Evolutionary conservation across 2,888 invertebrate species (phyloP).

Genomic region (Tuberolachnus salignus): DNA sequence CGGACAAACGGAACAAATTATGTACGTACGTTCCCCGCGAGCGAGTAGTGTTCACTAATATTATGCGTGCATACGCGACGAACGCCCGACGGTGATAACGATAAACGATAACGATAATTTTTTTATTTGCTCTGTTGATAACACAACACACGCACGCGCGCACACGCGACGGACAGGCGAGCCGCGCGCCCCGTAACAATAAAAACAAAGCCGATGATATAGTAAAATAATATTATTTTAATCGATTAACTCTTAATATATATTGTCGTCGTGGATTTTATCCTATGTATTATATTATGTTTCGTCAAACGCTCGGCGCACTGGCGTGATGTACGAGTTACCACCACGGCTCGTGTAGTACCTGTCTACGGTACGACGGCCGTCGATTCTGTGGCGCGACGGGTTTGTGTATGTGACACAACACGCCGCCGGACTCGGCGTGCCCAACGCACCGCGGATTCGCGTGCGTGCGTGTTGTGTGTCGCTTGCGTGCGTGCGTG

Average conservation of each 20-base stretch:
- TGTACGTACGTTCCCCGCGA: neutral
- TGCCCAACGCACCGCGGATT: neutral
- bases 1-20: neutral
- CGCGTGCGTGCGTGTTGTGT: neutral
- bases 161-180: neutral
- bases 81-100: constrained; percentile 37
- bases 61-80: neutral
- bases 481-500: constrained; percentile 22
- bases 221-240: neutral
- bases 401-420: constrained; percentile 16
- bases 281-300: neutral
- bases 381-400: constrained; percentile 1
- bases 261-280: neutral
- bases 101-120: constrained; percentile 11
- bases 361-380: neutral
- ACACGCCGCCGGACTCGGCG: neutral
- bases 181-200: neutral
- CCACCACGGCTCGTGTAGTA: neutral
- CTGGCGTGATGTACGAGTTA: neutral
- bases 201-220: neutral
- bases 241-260: neutral
- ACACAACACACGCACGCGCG: constrained; percentile 10
- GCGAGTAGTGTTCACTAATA: constrained; percentile 14
- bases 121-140: constrained; percentile 7
- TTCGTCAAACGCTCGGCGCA: constrained; percentile 21